phyloP scores from a whole-genome alignment of 1,140 invertebrate species.

The Drosophila busckii region DNA sequence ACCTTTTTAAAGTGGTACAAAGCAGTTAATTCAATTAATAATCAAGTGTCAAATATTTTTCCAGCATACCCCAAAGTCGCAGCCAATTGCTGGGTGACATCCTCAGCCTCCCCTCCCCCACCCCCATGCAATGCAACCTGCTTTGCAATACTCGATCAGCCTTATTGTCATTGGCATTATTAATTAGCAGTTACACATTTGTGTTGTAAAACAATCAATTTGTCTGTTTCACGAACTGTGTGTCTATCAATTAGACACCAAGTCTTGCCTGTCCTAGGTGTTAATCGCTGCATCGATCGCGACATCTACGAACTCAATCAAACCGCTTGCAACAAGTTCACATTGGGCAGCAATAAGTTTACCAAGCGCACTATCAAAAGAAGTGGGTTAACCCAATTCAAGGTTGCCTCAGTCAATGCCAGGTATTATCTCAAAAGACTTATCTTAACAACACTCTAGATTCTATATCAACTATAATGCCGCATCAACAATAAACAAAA shows the following conservation, averaged over 20 bases:
- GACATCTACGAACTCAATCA: slow-evolving; percentile 19
- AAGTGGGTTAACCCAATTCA: slow-evolving; percentile 7
- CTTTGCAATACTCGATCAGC: not conserved
- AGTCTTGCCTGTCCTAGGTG: slow-evolving; percentile 32
- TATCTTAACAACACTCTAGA: slow-evolving; percentile 5
- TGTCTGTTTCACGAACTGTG: slow-evolving; percentile 45
- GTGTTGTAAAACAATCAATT: slow-evolving; percentile 59
- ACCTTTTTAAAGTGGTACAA: slow-evolving; percentile 67
- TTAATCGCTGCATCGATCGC: slow-evolving; percentile 40
- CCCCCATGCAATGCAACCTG: not conserved
- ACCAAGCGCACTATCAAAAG: not conserved
- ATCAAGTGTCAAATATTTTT: slow-evolving; percentile 58
- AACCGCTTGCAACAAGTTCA: slow-evolving; percentile 46
- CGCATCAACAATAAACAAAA: slow-evolving; percentile 1
- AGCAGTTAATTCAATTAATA: slow-evolving; percentile 72
- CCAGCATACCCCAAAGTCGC: slow-evolving; percentile 11
- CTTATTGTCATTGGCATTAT: slow-evolving; percentile 2
- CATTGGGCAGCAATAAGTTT: slow-evolving; percentile 8
- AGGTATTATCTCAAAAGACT: no score
- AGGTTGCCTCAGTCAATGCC: no score
- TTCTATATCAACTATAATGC: slow-evolving; percentile 1
- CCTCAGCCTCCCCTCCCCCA: not conserved
- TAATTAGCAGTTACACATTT: slow-evolving; percentile 46
- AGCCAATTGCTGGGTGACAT: slow-evolving; percentile 38
- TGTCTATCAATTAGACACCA: slow-evolving; percentile 48